Evolutionary conservation across 2,888 invertebrate species (phyloP).

Genomic region (Lithophane socia): DNA sequence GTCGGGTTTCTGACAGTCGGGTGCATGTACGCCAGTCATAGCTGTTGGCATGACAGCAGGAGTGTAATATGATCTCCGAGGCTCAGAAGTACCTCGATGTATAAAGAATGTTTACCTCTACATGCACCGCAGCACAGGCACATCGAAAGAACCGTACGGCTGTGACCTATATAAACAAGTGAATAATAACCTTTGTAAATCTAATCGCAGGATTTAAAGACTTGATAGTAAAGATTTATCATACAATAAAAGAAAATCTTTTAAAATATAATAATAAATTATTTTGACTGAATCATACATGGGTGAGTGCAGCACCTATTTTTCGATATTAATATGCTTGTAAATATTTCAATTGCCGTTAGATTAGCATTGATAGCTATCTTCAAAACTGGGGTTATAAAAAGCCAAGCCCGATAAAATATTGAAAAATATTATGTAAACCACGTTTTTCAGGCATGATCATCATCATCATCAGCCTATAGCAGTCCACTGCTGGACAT

Average conservation of each 20-base stretch:
- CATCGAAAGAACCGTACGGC: not conserved
- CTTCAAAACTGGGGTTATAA: not conserved
- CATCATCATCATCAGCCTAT: too few species aligned
- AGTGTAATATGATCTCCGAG: not conserved
- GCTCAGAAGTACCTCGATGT: not conserved
- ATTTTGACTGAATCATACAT: not conserved
- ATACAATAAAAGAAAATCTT: not conserved
- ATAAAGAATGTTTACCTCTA: not conserved
- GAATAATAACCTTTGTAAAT: not conserved
- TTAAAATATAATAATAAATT: not conserved
- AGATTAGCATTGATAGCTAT: constrained; percentile 21
- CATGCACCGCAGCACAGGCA: not conserved
- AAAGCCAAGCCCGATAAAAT: constrained; percentile 14
- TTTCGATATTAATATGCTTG: not conserved
- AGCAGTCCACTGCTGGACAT: too few species aligned
- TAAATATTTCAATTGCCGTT: constrained; percentile 4
- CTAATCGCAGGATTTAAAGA: not conserved
- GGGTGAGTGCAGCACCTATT: not conserved
- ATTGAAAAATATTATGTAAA: not conserved
- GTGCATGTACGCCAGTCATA: too few species aligned
- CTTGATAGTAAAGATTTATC: not conserved
- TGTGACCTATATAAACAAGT: not conserved
- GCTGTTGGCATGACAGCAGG: too few species aligned
- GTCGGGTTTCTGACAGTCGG: too few species aligned
- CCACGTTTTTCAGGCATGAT: not conserved